Evolutionary conservation across 1,140 invertebrate genomes (phyloP), one percentile per base, ranked within the genome.

Genomic region (Eufriesea mexicana): DNA sequence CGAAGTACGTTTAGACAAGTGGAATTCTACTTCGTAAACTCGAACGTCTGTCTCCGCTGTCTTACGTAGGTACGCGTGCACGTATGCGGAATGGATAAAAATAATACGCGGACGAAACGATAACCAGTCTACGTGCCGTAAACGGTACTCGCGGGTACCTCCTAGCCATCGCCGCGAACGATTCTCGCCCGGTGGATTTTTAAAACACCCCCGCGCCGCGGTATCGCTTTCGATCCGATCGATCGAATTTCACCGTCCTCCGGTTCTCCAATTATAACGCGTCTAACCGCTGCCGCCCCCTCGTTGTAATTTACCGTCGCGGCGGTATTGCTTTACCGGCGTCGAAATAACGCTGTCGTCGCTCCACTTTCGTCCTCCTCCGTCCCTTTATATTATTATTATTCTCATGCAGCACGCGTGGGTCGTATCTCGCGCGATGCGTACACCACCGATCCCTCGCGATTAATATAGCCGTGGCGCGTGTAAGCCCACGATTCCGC

Each of bases 331-430:
- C 59, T 59, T 51, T 55, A 49, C 28, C 45, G 57, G 66, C 67
- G 16, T 61, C 18, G 57, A 81, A 84, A 82, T 85, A 86, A 86
- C 83, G 62, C 68, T 84, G 78, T 86, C 79, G 70, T 70, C 75
- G 49, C 61, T 45, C 61, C 59, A 77, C 47, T 62, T 45, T 49
- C 54, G 66, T 72, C 59, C 49, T 59, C 62, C 49, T 71, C 16
- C 25, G 51, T 76, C 72, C 28, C 54, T 73, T 59, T n/a, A 25
- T 45, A 73, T 81, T 78, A 76, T 86, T 85, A 86, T 86, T 85
- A 86, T 81, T 85, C 85, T 81, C 84, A 76, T 68, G 70, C 76
- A 57, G 67, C 61, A 55, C 71, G 71, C 83, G 84, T 86, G 83
- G 83, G 83, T 72, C n/a, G 62, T 64, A 10, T 20, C 42, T 55